Evolutionary conservation across 2,888 invertebrate genomes (phyloP), one percentile per base, ranked within the genome.

Genomic region (Oeneis ivallda): DNA sequence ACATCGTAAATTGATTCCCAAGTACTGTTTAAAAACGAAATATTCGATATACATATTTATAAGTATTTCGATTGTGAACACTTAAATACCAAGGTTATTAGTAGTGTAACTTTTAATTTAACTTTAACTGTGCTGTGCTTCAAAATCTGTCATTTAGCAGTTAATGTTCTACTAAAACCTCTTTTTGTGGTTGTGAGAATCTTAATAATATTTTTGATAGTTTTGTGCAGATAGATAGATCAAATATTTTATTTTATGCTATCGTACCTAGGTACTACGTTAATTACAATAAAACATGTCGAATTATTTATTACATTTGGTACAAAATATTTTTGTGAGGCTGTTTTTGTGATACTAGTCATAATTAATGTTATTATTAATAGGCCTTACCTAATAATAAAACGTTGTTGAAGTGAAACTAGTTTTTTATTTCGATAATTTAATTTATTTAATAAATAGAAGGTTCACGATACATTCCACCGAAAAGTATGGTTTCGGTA

Each of bases 401-500:
- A 60, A 19, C 15, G 1, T 52, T 43, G n/a, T n/a, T n/a, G n/a
- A 61, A 61, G n/a, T 6, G 15, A 62, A 62, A 15, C 17, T 43
- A 15, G 17, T 52, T 10, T 61, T 43, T 53, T n/a, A 17, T 62
- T 62, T 43, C 7, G 9, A 37, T 15, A 32, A 26, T 41, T 43
- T 47, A 15, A 47, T 53, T n/a, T 52, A 34, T 68, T 77, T 73
- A 82, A 72, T 76, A 72, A 19, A 75, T 66, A 64, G 72, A 71
- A 1, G 88, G 87, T 7, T 66, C 34, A 0, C 81, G 80, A 69
- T 87, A 89, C 45, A 79, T 77, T 37, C 89, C 89, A 64, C 84
- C 85, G 39, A 83, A 87, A 7, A 87, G 64, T 53, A 89, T 84
- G 8, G 86, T 77, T 37, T 87, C 82, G 0, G 83, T 83, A 34